Evolutionary conservation across 2,113 vertebrate species (phyloP), one percentile per base, ranked within the genome.

Genomic region (Tilapia sparmanii): DNA sequence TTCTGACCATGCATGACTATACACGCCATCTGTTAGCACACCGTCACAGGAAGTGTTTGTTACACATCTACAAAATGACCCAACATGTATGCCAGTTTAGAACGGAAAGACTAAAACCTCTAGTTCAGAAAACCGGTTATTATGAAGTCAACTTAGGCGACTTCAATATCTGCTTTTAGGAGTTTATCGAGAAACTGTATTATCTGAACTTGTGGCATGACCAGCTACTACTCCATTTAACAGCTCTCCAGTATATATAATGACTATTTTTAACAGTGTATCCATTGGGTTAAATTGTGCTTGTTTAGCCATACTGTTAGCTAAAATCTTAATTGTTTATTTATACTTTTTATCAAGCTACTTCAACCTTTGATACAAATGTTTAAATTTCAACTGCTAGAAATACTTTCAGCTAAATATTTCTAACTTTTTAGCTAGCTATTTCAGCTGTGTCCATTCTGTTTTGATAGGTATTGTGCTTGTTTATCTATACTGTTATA

Each of bases 21-120:
- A 76, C 78, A 26, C 12, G n/a, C 78, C 89, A 91, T 92, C 93
- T 94, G 92, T 86, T 90, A 71, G 76, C 33, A 40, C 89, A 38
- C 86, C 10, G 53, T 87, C 82, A 85, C 83, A 66, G 83, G 61
- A 90, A 84, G 86, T 29, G 55, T 83, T 73, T 71, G 80, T 55
- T 86, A 81, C 85, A 76, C 88, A 24, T 80, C 55, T 66, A 78
- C 42, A 26, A 84, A 83, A 80, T 82, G 88, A 92, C 76, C 91
- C 79, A 50, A 66, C 6, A 29, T 68, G 71, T 57, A 66, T 24
- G 35, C 31, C 80, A 82, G 59, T 59, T n/a, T 85, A 50, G 53
- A 80, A 40, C 13, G 76, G 61, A 90, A 86, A 86, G 55, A 85
- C 40, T 47, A 15, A 57, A 88, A 83, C 71, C 22, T 80, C 15